These are phyloP conservation scores for Oncorhynchus tshawytscha DNA, from an alignment of 2,113 vertebrate genomes.

Conservation along the genomic window DNA sequence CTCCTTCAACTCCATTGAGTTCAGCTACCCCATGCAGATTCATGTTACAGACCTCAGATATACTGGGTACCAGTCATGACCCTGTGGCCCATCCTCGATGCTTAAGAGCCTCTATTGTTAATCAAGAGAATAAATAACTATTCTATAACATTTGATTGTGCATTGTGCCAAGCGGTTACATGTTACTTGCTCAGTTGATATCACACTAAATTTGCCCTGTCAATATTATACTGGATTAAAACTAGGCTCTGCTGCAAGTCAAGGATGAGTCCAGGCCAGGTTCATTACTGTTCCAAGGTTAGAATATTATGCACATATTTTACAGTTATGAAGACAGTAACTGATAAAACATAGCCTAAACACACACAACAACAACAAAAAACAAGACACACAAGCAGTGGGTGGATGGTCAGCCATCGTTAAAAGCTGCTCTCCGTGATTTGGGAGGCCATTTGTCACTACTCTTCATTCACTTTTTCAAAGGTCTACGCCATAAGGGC, in stretches of 20 bases:
- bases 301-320: slow-evolving; percentile 61
- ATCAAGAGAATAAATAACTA: background rate
- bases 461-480: background rate
- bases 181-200: no score
- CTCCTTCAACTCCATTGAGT: slow-evolving; percentile 62
- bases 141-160: background rate
- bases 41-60: slow-evolving; percentile 81
- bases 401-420: slow-evolving; percentile 68
- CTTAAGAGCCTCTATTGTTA: slow-evolving; percentile 22
- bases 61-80: slow-evolving; percentile 83
- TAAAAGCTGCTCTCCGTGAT: slow-evolving; percentile 54
- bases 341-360: slow-evolving; percentile 65
- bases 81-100: slow-evolving; percentile 77
- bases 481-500: background rate
- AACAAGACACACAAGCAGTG: slow-evolving; percentile 77
- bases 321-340: slow-evolving; percentile 70
- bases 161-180: no score
- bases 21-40: slow-evolving; percentile 92
- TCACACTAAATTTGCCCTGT: no score
- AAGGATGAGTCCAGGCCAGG: slow-evolving; percentile 62
- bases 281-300: slow-evolving; percentile 83
- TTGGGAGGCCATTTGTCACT: background rate
- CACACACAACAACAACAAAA: slow-evolving; percentile 52
- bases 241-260: slow-evolving; percentile 33
- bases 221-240: no score